Percentiles rank a stretch among this genome's conserved stretches.
Conservation (phyloP, 2,797 vertebrate genomes). For the Eremophila alpestris region DNA sequence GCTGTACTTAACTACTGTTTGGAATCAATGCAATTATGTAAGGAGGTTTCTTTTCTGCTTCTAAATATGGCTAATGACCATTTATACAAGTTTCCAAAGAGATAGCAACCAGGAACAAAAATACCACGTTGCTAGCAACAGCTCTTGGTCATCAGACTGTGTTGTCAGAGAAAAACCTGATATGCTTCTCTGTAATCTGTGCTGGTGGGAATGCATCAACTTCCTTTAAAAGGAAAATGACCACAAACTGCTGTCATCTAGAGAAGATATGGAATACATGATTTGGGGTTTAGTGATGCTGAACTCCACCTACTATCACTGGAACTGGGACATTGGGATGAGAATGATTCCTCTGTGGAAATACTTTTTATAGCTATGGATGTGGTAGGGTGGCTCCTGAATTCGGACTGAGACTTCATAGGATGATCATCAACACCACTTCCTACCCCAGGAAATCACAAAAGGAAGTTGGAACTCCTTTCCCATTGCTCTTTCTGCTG, state of each 20-base stretch:
- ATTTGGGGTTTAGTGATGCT: not conserved
- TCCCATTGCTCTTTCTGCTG: not conserved
- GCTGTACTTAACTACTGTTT: not conserved
- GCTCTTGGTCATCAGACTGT: not conserved
- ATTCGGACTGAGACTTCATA: not conserved
- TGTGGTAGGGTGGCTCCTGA: not conserved
- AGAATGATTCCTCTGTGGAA: not conserved
- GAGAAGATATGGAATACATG: not conserved
- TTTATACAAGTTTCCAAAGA: slow-evolving; percentile 16
- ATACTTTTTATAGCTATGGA: not conserved
- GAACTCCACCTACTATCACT: not conserved
- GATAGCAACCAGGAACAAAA: slow-evolving; percentile 47
- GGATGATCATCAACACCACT: not conserved
- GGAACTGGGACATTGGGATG: not conserved
- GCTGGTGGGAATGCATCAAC: not conserved
- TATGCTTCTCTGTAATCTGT: not conserved
- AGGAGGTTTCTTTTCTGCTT: slow-evolving; percentile 21
- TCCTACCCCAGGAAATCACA: not conserved
- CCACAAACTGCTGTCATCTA: not conserved
- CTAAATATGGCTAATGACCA: slow-evolving; percentile 49
- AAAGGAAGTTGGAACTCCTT: not conserved
- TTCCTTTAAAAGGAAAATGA: not conserved
- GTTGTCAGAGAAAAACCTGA: not conserved
- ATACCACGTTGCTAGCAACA: slow-evolving; percentile 25
- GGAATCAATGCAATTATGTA: not conserved